A percentile compares a stretch with the other conserved stretches of the same genome.
Conservation (phyloP, 1,140 invertebrate genomes). For the Drosophila saltans region DNA sequence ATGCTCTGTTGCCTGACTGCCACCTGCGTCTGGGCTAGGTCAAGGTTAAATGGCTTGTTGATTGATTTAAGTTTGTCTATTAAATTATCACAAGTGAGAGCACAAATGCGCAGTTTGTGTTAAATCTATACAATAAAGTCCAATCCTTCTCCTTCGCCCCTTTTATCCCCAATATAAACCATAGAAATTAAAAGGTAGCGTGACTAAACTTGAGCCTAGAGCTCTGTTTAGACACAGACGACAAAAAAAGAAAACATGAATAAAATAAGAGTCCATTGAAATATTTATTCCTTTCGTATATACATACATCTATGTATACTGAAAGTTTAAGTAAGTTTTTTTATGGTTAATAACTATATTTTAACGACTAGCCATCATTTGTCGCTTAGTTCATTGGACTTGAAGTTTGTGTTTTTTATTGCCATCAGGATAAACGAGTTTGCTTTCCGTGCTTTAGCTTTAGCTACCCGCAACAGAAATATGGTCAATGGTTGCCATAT, state of each 20-base stretch:
- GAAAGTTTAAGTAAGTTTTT: too few relatives aligned
- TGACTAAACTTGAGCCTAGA: too few relatives aligned
- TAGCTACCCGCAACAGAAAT: neutral
- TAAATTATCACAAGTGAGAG: neutral
- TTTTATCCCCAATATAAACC: too few relatives aligned
- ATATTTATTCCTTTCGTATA: too few relatives aligned
- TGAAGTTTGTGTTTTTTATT: slow-evolving; percentile 15
- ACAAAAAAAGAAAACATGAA: too few relatives aligned
- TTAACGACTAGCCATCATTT: neutral
- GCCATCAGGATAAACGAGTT: neutral
- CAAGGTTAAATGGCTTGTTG: slow-evolving; percentile 11
- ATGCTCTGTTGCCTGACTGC: neutral
- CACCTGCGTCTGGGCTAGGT: neutral
- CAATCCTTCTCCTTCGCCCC: too few relatives aligned
- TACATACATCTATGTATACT: too few relatives aligned
- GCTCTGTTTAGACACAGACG: too few relatives aligned
- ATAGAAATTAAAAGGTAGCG: too few relatives aligned
- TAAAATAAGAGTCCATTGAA: too few relatives aligned
- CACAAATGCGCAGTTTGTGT: too few relatives aligned
- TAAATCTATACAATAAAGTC: neutral
- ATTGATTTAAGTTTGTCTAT: slow-evolving; percentile 14
- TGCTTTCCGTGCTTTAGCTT: neutral
- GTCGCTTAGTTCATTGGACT: slow-evolving; percentile 38
- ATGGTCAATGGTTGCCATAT: slow-evolving; percentile 53
- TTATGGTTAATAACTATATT: neutral